Base-by-base conservation (phyloP, 2,888 invertebrate species). In the Melanostoma scalare region DNA sequence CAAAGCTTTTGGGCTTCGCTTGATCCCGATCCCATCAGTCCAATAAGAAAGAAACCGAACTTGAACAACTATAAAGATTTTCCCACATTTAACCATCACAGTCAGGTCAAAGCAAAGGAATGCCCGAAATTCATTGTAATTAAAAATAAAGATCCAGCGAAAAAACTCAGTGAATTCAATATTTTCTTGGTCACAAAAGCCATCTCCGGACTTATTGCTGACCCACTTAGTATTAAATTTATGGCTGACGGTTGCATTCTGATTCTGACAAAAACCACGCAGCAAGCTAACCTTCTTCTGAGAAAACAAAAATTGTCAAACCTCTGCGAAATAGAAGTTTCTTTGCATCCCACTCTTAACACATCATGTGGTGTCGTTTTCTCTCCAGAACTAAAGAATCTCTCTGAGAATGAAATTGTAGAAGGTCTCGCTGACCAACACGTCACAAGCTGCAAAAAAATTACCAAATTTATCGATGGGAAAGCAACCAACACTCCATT, bases 371-470 rank as follows among this genome's bases (percentile, higher is more conserved):
- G 76, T n/a, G n/a, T n/a, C n/a, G n/a, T n/a, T n/a, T n/a, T n/a
- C n/a, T n/a, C n/a, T n/a, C n/a, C n/a, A n/a, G n/a, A 68, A 42
- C 3, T 76, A 2, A 60, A 33, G 20, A 53, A 76, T 10, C 9
- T 76, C 8, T 10, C 52, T 35, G 68, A 69, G 63, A 6, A 30
- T n/a, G 67, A 67, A 40, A 67, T 75, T n/a, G 8, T 50, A 33
- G 33, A 20, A 2, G 76, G 68, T 20, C 46, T 69, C 3, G 35
- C 56, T 2, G 76, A 68, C 4, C 52, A 76, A 44, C 20, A 76
- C 9, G 68, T 76, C 3, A 60, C n/a, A 2, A 44, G 68, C 38
- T 52, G 58, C 6, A 35, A 68, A 60, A 76, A 76, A 68, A 69
- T 76, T 4, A 76, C 40, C 31, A 74, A 75, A 67, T 20, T 38